Evolutionary conservation across 1,140 invertebrate genomes (phyloP).

Genomic region (Drosophila biarmipes): DNA sequence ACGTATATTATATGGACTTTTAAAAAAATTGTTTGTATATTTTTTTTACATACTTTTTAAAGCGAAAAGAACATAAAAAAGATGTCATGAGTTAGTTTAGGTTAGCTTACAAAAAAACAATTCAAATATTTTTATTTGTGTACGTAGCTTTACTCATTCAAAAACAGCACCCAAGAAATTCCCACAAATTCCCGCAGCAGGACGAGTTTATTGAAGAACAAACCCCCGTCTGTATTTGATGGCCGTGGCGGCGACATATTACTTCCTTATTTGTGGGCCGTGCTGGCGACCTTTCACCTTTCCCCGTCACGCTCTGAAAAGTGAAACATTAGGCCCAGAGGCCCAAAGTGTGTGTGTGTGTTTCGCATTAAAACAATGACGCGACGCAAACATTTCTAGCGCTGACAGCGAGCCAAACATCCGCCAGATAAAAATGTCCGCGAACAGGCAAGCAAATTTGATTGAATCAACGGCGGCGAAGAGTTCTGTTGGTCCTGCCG

Average conservation of each 20-base stretch:
- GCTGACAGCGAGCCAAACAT: slow-evolving; percentile 79
- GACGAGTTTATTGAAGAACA: slow-evolving; percentile 5
- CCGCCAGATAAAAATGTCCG: slow-evolving; percentile 72
- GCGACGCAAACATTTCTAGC: slow-evolving; percentile 65
- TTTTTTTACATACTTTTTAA: no score
- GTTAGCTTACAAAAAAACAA: no score
- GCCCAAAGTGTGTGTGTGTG: slow-evolving; percentile 30
- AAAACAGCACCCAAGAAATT: background rate
- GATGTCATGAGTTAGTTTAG: no score
- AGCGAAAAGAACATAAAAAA: no score
- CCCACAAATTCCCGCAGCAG: background rate
- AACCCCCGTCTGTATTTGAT: slow-evolving; percentile 66
- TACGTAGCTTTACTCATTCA: background rate
- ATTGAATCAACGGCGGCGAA: slow-evolving; percentile 63
- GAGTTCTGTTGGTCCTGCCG: slow-evolving; percentile 1
- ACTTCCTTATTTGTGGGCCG: slow-evolving; percentile 80
- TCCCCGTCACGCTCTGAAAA: slow-evolving; percentile 50
- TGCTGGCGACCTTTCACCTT: slow-evolving; percentile 58
- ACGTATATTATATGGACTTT: no score
- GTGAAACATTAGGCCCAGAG: slow-evolving; percentile 63
- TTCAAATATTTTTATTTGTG: background rate
- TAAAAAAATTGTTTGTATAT: no score
- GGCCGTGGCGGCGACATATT: slow-evolving; percentile 71
- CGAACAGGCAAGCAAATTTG: slow-evolving; percentile 57
- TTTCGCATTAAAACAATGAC: slow-evolving; percentile 77